Evolutionary conservation across 2,888 invertebrate species (phyloP).

Genomic region (Orchesellides sinensis): DNA sequence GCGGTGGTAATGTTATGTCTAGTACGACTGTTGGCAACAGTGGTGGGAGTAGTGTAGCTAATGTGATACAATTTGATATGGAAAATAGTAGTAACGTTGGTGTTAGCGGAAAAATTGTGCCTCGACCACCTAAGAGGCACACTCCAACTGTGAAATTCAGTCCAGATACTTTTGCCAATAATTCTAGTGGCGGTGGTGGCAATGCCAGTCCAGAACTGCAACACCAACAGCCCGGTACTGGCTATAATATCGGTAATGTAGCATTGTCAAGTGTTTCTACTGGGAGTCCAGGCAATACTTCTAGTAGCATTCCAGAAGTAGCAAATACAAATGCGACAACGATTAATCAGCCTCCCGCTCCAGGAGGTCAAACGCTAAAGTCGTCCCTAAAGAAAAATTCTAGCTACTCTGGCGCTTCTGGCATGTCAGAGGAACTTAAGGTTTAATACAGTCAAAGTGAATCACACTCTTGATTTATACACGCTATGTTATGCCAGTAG

Average conservation of each 20-base stretch:
- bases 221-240: constrained; percentile 19
- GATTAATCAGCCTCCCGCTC: constrained; percentile 43
- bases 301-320: constrained; percentile 33
- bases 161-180: constrained; percentile 69
- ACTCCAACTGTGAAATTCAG: constrained; percentile 74
- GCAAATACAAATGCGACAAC: constrained; percentile 57
- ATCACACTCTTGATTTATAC: neutral
- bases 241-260: constrained; percentile 38
- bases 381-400: constrained; percentile 69
- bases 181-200: constrained; percentile 39
- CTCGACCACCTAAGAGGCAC: constrained; percentile 73
- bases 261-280: constrained; percentile 45
- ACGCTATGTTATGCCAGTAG: neutral
- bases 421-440: constrained; percentile 61
- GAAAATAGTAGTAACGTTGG: constrained; percentile 25
- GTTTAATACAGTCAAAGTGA: constrained; percentile 33
- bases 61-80: constrained; percentile 65
- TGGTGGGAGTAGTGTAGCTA: constrained; percentile 33
- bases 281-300: constrained; percentile 27
- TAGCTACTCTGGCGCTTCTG: constrained; percentile 53
- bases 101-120: constrained; percentile 63
- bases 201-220: constrained; percentile 42
- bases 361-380: constrained; percentile 56
- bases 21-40: constrained; percentile 19
- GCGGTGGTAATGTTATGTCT: constrained; percentile 9